Evolutionary conservation across 2,113 vertebrate species (phyloP).

Genomic region (Syrrhaptes paradoxus): DNA sequence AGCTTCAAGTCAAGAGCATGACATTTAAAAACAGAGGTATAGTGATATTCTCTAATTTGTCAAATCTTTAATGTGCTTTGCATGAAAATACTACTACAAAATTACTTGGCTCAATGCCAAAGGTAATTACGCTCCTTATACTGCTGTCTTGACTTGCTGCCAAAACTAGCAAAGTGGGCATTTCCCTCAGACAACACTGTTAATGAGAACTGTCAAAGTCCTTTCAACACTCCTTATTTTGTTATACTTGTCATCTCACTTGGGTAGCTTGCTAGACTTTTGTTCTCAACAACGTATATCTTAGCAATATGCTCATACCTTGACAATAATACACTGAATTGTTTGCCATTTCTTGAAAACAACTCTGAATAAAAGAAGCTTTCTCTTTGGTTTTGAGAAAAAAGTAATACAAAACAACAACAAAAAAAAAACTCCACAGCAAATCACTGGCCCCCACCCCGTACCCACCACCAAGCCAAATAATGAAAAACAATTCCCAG

Average conservation of each 20-base stretch:
- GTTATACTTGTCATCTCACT: slow-evolving; percentile 53
- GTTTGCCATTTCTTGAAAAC: not conserved
- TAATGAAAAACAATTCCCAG: not conserved
- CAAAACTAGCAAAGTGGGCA: slow-evolving; percentile 14
- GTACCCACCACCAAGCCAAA: not conserved
- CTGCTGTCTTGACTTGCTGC: slow-evolving; percentile 17
- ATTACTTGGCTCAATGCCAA: slow-evolving; percentile 30
- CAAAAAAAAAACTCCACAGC: too few species aligned
- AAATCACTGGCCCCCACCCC: rapidly evolving
- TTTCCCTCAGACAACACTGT: slow-evolving; percentile 30
- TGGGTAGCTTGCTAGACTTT: slow-evolving; percentile 5
- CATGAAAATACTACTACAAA: slow-evolving; percentile 24
- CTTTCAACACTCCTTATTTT: slow-evolving; percentile 46
- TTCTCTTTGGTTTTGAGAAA: not conserved
- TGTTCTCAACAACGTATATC: not conserved
- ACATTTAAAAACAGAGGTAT: slow-evolving; percentile 2
- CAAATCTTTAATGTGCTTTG: slow-evolving; percentile 21
- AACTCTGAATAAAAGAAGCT: not conserved
- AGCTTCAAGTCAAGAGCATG: not conserved
- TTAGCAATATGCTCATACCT: not conserved
- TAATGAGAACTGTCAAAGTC: slow-evolving; percentile 58
- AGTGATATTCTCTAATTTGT: slow-evolving; percentile 36
- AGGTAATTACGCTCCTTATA: slow-evolving; percentile 23
- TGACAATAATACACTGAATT: not conserved
- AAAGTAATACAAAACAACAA: rapidly evolving